Evolutionary conservation across 2,888 invertebrate species (phyloP).

Genomic region (Branchipolynoe longqiensis): DNA sequence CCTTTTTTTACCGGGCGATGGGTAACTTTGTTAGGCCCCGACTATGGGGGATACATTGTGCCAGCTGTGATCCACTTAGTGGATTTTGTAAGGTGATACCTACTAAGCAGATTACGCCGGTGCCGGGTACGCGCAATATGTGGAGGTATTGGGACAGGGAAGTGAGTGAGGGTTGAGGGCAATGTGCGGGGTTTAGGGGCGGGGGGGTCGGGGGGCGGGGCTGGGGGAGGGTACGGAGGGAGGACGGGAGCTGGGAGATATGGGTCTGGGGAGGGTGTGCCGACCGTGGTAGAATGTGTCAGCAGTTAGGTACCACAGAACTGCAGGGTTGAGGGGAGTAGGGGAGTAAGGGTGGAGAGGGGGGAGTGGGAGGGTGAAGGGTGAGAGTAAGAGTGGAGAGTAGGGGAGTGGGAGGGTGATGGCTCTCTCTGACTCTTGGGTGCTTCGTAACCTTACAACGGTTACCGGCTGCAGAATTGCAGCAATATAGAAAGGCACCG

Average conservation of each 20-base stretch:
- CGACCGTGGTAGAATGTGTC: too few relatives aligned
- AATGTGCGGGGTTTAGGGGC: neutral
- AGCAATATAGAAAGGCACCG: too few relatives aligned
- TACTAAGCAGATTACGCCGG: conserved; percentile 38
- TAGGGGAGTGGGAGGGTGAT: too few relatives aligned
- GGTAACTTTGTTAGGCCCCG: conserved; percentile 16
- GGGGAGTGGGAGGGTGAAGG: neutral
- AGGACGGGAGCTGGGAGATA: neutral
- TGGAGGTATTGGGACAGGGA: neutral
- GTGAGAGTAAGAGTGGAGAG: neutral
- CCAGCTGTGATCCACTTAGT: conserved; percentile 27
- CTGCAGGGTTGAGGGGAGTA: neutral
- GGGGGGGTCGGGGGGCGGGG: neutral
- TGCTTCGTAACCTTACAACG: too few relatives aligned
- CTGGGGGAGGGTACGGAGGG: neutral
- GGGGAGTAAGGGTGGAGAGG: neutral
- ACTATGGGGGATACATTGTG: neutral
- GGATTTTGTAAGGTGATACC: conserved; percentile 42
- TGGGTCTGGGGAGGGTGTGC: too few relatives aligned
- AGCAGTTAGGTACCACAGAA: too few relatives aligned
- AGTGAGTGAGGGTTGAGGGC: conserved; percentile 3
- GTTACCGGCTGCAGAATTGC: too few relatives aligned
- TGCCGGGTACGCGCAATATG: neutral
- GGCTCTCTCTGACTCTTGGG: too few relatives aligned
- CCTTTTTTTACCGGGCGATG: conserved; percentile 2